Evolutionary conservation across 53 echinoderm and acorn worm genomes (phyloP).

Genomic region (Mesocentrotus franciscanus): DNA sequence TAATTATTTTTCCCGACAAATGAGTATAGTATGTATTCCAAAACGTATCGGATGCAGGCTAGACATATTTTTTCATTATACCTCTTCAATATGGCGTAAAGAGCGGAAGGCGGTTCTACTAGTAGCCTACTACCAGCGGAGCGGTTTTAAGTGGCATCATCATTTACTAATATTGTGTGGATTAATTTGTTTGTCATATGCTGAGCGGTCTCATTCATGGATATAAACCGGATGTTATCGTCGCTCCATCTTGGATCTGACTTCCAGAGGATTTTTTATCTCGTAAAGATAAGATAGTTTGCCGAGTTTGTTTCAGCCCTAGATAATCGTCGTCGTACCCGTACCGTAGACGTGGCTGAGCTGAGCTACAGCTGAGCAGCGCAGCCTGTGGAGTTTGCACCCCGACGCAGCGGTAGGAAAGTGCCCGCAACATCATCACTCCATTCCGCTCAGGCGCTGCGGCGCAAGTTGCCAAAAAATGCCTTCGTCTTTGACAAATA

Average conservation of each 20-base stretch:
- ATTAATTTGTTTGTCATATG: not conserved
- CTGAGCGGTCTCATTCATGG: not conserved
- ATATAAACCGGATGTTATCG: conserved; percentile 13
- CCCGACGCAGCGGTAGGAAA: not conserved
- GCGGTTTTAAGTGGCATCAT: not conserved
- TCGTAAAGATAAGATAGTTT: not conserved
- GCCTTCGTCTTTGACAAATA: too few species aligned
- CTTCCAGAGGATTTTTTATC: not conserved
- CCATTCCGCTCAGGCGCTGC: not conserved
- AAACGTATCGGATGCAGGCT: not conserved
- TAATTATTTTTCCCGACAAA: not conserved
- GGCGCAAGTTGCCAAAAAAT: not conserved
- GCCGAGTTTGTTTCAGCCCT: not conserved
- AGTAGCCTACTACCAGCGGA: not conserved
- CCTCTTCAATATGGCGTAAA: not conserved
- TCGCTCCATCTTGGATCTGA: not conserved
- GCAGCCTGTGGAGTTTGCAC: not conserved
- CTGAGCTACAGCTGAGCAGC: not conserved
- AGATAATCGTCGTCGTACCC: not conserved
- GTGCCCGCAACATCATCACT: not conserved
- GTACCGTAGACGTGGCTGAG: conserved; percentile 9
- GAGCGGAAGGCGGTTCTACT: not conserved
- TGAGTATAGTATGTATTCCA: not conserved
- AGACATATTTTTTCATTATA: not conserved
- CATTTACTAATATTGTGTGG: not conserved